Evolutionary conservation across 2,797 vertebrate genomes (phyloP).

Genomic region (Pseudopleuronectes americanus): DNA sequence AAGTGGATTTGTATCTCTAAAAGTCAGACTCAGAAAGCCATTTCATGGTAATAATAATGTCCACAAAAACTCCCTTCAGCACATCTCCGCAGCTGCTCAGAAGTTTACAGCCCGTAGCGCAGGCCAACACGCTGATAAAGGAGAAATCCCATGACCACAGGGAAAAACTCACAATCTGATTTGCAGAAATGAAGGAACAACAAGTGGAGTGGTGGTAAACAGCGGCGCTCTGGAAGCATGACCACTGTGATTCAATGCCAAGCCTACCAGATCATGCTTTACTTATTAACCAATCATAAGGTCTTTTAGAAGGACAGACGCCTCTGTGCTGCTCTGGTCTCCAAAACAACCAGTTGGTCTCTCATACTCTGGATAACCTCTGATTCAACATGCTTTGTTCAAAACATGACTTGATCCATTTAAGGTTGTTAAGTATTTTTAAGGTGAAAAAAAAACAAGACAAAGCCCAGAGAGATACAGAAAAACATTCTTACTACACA

Average conservation of each 20-base stretch:
- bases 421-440: constrained; percentile 1
- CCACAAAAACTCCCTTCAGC: constrained; percentile 24
- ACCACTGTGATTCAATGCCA: constrained; percentile 70
- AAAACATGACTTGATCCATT: constrained; percentile 2
- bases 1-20: constrained; percentile 32
- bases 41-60: constrained; percentile 34
- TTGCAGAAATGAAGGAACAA: constrained; percentile 74
- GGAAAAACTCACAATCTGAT: constrained; percentile 57
- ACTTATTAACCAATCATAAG: constrained; percentile 84
- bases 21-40: constrained; percentile 17
- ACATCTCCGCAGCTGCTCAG: constrained; percentile 15
- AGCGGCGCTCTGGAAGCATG: constrained; percentile 61
- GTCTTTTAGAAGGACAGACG: constrained; percentile 62
- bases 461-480: background rate
- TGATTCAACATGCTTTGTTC: background rate
- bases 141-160: constrained; percentile 66
- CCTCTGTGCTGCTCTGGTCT: constrained; percentile 36
- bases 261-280: constrained; percentile 80
- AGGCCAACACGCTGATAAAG: constrained; percentile 50
- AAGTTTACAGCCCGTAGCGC: constrained; percentile 29
- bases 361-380: background rate
- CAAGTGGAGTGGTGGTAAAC: constrained; percentile 68
- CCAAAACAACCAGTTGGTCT: constrained; percentile 33
- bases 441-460: constrained; percentile 13
- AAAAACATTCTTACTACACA: background rate